Conservation (phyloP, 2,797 vertebrate genomes). For the Champsocephalus gunnari region DNA sequence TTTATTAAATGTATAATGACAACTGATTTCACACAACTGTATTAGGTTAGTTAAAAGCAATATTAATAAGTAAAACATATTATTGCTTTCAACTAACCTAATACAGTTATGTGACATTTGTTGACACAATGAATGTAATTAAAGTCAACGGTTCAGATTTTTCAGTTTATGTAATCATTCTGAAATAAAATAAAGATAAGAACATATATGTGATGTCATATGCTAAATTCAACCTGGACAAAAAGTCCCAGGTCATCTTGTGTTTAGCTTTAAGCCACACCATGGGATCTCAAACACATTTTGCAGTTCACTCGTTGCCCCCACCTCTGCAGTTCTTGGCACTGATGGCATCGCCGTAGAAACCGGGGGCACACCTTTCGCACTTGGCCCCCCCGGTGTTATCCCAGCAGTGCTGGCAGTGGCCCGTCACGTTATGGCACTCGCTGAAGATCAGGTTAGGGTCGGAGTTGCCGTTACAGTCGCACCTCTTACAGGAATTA, state of each 20-base stretch:
- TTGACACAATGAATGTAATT: too few relatives aligned
- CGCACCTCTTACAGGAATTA: slow-evolving; percentile 91
- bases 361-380: slow-evolving; percentile 91
- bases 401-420: slow-evolving; percentile 92
- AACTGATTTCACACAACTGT: too few relatives aligned
- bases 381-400: slow-evolving; percentile 92
- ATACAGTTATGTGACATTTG: too few relatives aligned
- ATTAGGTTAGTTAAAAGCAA: too few relatives aligned
- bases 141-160: too few relatives aligned
- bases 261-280: neutral
- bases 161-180: neutral
- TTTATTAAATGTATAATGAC: too few relatives aligned
- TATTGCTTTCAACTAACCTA: too few relatives aligned
- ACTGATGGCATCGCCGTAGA: slow-evolving; percentile 91
- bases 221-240: neutral
- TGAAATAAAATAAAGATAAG: neutral
- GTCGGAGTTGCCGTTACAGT: slow-evolving; percentile 96
- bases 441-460: slow-evolving; percentile 97
- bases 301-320: slow-evolving; percentile 9
- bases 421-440: slow-evolving; percentile 93
- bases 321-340: slow-evolving; percentile 94
- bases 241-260: neutral
- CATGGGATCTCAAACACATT: neutral
- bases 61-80: too few relatives aligned
- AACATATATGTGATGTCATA: neutral